These are phyloP conservation scores for Ctena decussata DNA, from an alignment of 2,888 invertebrate genomes.

Conservation along the genomic window DNA sequence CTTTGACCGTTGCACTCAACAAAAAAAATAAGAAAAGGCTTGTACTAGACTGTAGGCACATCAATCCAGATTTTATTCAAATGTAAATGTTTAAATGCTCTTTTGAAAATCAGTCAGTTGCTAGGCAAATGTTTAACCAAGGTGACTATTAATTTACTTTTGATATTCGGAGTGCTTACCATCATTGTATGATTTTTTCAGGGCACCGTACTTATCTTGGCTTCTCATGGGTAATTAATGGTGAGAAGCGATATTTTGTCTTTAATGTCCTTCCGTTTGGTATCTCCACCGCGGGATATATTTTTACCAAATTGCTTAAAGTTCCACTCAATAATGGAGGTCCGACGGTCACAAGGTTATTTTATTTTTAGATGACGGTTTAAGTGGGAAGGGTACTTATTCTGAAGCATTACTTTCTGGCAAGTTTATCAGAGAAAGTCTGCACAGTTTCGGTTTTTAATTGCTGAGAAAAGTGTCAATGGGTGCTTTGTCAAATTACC, in stretches of 20 bases:
- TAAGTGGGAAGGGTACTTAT: slow-evolving; percentile 11
- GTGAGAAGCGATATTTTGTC: slow-evolving; percentile 29
- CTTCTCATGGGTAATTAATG: slow-evolving; percentile 8
- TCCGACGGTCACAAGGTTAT: slow-evolving; percentile 43
- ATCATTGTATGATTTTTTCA: slow-evolving; percentile 25
- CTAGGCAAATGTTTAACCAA: slow-evolving; percentile 19
- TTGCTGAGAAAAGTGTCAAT: slow-evolving; percentile 57
- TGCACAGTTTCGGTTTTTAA: no score
- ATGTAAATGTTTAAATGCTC: neutral
- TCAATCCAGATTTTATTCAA: slow-evolving; percentile 36
- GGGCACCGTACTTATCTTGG: slow-evolving; percentile 20
- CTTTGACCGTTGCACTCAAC: neutral
- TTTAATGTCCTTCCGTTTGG: slow-evolving; percentile 61
- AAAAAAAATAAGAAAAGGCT: slow-evolving; percentile 31
- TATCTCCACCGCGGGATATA: slow-evolving; percentile 49
- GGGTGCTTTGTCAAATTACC: slow-evolving; percentile 37
- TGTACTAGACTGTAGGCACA: slow-evolving; percentile 46
- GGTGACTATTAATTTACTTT: slow-evolving; percentile 41
- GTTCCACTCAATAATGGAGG: slow-evolving; percentile 31
- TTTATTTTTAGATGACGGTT: slow-evolving; percentile 57
- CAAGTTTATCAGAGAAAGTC: no score
- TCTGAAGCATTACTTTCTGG: no score
- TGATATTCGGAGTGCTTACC: slow-evolving; percentile 35
- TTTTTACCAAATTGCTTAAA: slow-evolving; percentile 52
- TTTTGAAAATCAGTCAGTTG: slow-evolving; percentile 4